Percentiles rank a stretch among this genome's conserved stretches.
Conservation (phyloP, 2,113 vertebrate genomes). For the Tenrec ecaudatus region DNA sequence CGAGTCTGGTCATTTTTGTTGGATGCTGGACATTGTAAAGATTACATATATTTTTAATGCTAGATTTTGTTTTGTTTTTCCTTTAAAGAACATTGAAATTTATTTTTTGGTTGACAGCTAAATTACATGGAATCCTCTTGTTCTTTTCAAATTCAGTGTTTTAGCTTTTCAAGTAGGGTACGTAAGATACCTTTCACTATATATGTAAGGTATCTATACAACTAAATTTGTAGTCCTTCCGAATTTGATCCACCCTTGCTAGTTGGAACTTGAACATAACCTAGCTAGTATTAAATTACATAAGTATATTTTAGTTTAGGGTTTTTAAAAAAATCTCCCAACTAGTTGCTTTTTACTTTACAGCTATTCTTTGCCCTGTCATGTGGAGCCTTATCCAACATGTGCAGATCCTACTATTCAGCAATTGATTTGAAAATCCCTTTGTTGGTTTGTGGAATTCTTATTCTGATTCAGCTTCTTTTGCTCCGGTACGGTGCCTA, state of each 20-base stretch:
- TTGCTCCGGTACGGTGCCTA: neutral
- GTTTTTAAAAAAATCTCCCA: too few species aligned
- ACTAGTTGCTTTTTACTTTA: too few species aligned
- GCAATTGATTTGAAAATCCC: neutral
- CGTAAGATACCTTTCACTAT: neutral
- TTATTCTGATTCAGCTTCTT: neutral
- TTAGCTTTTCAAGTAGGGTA: neutral
- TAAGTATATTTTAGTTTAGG: too few species aligned
- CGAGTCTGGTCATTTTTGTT: neutral
- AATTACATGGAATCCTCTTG: neutral
- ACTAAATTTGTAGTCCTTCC: neutral
- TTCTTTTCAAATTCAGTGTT: neutral
- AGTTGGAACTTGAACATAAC: neutral
- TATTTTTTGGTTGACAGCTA: neutral
- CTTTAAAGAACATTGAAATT: neutral
- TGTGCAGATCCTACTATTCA: neutral
- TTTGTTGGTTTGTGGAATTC: neutral
- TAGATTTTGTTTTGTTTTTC: neutral
- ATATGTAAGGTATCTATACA: neutral
- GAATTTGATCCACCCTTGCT: neutral
- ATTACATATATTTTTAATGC: neutral
- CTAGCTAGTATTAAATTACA: neutral
- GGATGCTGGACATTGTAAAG: neutral
- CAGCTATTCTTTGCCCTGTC: neutral
- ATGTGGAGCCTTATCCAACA: neutral